These are phyloP conservation scores for Phainopepla nitens DNA, from an alignment of 2,113 vertebrate genomes.

Conservation along the genomic window DNA sequence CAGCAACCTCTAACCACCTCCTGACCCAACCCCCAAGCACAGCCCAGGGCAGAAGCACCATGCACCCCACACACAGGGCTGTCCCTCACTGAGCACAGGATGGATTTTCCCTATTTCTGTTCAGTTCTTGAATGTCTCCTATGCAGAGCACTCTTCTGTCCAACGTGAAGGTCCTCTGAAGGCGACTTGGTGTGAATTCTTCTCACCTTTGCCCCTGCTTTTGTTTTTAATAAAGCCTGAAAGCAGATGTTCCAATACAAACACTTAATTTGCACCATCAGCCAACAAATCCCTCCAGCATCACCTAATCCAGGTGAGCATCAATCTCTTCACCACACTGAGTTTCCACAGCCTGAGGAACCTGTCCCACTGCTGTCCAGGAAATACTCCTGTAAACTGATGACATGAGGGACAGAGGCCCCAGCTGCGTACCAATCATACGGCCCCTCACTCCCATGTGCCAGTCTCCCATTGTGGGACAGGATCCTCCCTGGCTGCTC, in stretches of 20 bases:
- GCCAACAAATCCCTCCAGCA: background rate
- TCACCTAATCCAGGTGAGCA: background rate
- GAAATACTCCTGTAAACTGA: background rate
- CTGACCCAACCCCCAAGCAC: background rate
- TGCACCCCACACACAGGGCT: background rate
- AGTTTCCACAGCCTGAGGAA: background rate
- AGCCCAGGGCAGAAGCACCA: background rate
- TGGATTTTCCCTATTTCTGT: background rate
- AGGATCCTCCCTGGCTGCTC: background rate
- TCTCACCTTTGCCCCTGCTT: background rate
- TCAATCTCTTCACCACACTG: background rate
- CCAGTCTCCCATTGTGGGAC: background rate
- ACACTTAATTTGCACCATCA: background rate
- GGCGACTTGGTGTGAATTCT: background rate
- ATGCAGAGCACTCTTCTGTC: background rate
- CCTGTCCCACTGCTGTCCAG: background rate
- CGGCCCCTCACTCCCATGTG: fast-evolving
- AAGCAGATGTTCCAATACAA: background rate
- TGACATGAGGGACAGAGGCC: background rate
- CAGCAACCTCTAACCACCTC: background rate
- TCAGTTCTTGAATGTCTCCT: background rate
- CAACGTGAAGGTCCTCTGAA: background rate
- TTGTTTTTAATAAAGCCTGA: background rate
- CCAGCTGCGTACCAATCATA: fast-evolving
- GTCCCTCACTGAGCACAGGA: background rate